These are phyloP conservation scores for Scaptomyza hsui DNA, from an alignment of 1,140 invertebrate species.

Conservation along the genomic window DNA sequence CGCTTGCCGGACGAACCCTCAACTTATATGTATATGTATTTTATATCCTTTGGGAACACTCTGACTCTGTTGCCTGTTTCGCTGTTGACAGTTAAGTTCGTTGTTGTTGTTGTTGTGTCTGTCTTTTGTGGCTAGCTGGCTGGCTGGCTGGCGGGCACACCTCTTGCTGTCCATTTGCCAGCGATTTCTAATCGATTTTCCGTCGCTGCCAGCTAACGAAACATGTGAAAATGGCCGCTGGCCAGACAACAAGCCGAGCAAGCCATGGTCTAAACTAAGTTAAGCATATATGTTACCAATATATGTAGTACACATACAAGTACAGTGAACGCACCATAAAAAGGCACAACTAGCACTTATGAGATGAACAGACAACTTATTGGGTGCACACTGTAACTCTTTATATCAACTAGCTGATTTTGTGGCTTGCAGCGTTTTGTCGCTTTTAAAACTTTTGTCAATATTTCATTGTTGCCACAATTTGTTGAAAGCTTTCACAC, in stretches of 20 bases:
- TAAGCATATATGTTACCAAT: slow-evolving; percentile 1
- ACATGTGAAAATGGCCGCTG: slow-evolving; percentile 53
- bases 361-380: too few species aligned
- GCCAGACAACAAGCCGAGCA: slow-evolving; percentile 15
- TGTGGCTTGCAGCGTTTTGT: slow-evolving; percentile 27
- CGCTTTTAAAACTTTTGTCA: slow-evolving; percentile 50
- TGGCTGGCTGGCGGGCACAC: slow-evolving; percentile 60
- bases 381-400: too few species aligned
- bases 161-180: slow-evolving; percentile 80
- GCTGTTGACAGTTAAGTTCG: slow-evolving; percentile 21
- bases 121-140: slow-evolving; percentile 45
- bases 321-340: background rate
- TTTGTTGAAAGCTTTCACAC: slow-evolving; percentile 63
- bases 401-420: too few species aligned
- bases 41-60: slow-evolving; percentile 35
- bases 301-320: background rate
- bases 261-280: slow-evolving; percentile 26
- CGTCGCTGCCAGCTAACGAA: slow-evolving; percentile 45
- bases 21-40: slow-evolving; percentile 24
- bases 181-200: slow-evolving; percentile 81
- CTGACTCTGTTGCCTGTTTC: slow-evolving; percentile 11
- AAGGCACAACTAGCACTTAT: too few species aligned
- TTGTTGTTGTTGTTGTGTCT: slow-evolving; percentile 15
- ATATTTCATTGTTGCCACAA: slow-evolving; percentile 65
- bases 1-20: slow-evolving; percentile 27